Base-by-base conservation (phyloP, 2,113 vertebrate genomes). In the Oenanthe oenanthe region DNA sequence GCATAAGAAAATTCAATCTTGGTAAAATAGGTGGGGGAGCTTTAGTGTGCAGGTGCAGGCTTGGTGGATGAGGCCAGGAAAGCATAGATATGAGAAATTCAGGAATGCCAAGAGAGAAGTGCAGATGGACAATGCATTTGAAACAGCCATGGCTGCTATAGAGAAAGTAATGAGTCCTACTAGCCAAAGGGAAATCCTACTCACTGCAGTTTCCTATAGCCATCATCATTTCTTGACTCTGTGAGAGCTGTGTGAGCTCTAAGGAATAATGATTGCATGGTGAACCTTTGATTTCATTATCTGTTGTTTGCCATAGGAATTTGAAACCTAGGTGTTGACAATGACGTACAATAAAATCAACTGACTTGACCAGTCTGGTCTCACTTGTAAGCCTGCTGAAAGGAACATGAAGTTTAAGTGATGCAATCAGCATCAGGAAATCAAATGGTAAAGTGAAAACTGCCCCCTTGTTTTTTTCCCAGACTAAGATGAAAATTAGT, bases 391-490 rank as follows among this genome's bases (percentile, higher is more conserved):
- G 57, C 26, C 82, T 79, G 42, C 43, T 66, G 70, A 88, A 97
- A 96, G 48, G 45, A 92, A 84, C 12, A 84, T 76, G 62, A 75
- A 81, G 21, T 85, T 74, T 51, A 86, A 89, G 76, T 86, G 92
- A 96, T 94, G 82, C 40, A 96, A 87, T 88, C 36, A 57, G 36
- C 75, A 67, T 45, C 84, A 92, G 71, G 50, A 96, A 95, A 50
- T 88, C 71, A 84, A 86, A 86, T 53, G 53, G 63, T 66, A 77
- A 93, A 94, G 19, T 3, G 5, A 83, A 92, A 95, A 75, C 13
- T 4, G 1, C 11, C 2, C 12, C 7, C 5, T 42, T 73, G 67
- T 66, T 66, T 61, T 68, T 47, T 47, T 8, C 25, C 58, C 56
- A 79, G 73, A 86, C 73, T 66, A 57, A 86, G 72, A 94, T 3